phyloP scores from a whole-genome alignment of 2,113 vertebrate genomes.

The Alligator sinensis region DNA sequence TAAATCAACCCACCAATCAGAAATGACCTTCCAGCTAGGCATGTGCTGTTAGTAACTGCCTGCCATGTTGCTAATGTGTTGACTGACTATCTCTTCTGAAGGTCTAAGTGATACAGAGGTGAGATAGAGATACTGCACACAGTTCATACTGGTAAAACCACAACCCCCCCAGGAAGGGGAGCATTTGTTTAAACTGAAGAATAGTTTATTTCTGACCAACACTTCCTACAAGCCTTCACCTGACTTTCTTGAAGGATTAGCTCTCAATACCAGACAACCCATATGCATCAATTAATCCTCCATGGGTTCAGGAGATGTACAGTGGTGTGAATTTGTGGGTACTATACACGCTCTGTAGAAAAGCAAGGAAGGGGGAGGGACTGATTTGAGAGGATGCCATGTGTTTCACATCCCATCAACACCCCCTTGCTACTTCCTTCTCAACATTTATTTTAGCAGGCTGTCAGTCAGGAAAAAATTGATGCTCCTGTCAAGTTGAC shows the following conservation, averaged over 20 bases:
- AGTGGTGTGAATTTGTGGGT: neutral
- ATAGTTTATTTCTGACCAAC: too few species aligned
- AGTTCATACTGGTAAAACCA: neutral
- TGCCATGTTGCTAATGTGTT: slow-evolving; percentile 21
- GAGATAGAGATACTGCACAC: neutral
- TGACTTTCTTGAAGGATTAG: neutral
- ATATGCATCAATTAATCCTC: too few species aligned
- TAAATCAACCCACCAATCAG: slow-evolving; percentile 41
- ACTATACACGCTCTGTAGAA: neutral
- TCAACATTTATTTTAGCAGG: neutral
- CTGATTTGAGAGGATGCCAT: neutral
- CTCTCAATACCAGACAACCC: neutral
- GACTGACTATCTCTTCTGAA: slow-evolving; percentile 26
- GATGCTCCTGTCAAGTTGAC: neutral
- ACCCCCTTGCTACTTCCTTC: neutral
- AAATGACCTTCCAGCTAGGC: slow-evolving; percentile 33
- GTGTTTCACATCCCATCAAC: neutral
- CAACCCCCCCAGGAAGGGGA: neutral
- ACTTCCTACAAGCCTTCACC: neutral
- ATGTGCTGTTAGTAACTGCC: slow-evolving; percentile 23
- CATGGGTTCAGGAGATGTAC: too few species aligned
- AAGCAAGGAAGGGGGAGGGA: neutral
- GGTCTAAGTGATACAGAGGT: slow-evolving; percentile 17
- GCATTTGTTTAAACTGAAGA: neutral
- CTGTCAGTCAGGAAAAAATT: neutral